phyloP scores from a whole-genome alignment of 2,113 vertebrate species.

The Microtus richardsoni region DNA sequence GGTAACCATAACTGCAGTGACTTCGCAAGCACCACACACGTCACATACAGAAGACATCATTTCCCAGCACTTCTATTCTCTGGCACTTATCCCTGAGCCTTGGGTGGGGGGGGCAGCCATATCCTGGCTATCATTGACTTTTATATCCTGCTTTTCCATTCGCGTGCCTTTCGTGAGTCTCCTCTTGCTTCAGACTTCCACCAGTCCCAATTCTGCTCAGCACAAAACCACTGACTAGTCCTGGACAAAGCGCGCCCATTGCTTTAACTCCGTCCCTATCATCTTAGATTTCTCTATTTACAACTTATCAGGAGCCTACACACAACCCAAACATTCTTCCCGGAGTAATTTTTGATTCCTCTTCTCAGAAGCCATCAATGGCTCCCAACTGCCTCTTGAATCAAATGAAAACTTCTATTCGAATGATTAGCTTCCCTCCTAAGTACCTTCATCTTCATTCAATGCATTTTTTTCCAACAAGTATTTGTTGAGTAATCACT shows the following conservation, averaged over 20 bases:
- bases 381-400: constrained; percentile 68
- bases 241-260: background rate
- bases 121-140: background rate
- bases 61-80: too few relatives aligned
- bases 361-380: constrained; percentile 57
- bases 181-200: background rate
- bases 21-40: too few relatives aligned
- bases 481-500: constrained; percentile 55
- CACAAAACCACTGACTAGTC: background rate
- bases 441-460: constrained; percentile 58
- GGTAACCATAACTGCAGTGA: background rate
- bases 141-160: background rate
- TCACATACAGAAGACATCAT: background rate
- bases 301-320: constrained; percentile 44
- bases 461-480: constrained; percentile 34
- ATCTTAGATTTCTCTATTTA: constrained; percentile 25
- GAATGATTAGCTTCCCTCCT: constrained; percentile 59
- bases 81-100: background rate
- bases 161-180: background rate
- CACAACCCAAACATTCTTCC: constrained; percentile 22
- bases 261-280: background rate
- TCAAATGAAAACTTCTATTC: constrained; percentile 65
- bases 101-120: rapidly evolving
- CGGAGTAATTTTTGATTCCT: constrained; percentile 55
- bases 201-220: background rate